phyloP scores from a whole-genome alignment of 2,797 vertebrate genomes.

The Capromys pilorides region DNA sequence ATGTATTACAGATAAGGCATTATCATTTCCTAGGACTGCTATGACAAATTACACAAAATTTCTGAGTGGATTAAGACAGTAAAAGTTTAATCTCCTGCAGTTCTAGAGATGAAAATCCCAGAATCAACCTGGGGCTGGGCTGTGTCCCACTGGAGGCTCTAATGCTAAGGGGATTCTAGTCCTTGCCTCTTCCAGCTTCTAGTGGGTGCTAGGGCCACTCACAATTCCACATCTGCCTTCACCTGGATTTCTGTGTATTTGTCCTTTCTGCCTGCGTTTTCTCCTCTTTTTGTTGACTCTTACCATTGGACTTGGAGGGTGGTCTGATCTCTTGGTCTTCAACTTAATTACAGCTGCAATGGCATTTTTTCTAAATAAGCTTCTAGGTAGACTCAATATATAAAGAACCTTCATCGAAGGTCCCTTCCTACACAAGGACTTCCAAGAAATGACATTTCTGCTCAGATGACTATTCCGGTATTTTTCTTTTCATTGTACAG shows the following conservation, averaged over 20 bases:
- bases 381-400: not conserved
- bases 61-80: not conserved
- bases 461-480: not conserved
- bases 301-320: not conserved
- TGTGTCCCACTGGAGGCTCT: not conserved
- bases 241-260: not conserved
- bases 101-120: not conserved
- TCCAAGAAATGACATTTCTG: conserved; percentile 54
- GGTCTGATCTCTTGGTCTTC: not conserved
- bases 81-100: not conserved
- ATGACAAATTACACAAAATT: not conserved
- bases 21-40: not conserved
- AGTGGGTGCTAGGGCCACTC: fast-evolving
- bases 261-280: not conserved
- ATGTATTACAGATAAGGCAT: not conserved
- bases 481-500: not conserved
- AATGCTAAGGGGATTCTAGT: fast-evolving
- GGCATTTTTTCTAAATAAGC: not conserved
- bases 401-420: not conserved
- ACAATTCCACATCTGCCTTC: not conserved
- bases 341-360: not conserved
- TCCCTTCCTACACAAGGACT: not conserved
- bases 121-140: not conserved
- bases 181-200: not conserved
- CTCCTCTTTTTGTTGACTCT: not conserved